Evolutionary conservation across 2,888 invertebrate species (phyloP).

Genomic region (Phaedon cochleariae): DNA sequence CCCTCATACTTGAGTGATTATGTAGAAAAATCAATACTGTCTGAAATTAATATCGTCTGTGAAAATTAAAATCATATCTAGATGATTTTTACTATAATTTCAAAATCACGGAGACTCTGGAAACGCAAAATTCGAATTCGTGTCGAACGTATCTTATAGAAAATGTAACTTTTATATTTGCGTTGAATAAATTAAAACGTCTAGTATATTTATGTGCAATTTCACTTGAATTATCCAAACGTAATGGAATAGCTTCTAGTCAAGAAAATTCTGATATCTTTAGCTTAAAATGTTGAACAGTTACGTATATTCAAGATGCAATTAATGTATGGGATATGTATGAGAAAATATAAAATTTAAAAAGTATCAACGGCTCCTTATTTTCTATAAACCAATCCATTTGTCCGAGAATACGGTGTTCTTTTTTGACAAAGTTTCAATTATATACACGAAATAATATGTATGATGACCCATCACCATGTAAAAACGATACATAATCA

Average conservation of each 20-base stretch:
- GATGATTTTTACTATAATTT: too few relatives aligned
- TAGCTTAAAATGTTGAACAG: slow-evolving; percentile 62
- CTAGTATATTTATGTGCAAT: slow-evolving; percentile 56
- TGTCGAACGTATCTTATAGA: slow-evolving; percentile 39
- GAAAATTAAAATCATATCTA: too few relatives aligned
- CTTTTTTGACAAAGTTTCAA: too few relatives aligned
- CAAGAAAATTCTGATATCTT: slow-evolving; percentile 55
- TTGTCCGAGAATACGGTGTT: background rate
- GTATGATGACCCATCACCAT: too few relatives aligned
- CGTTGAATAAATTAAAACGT: slow-evolving; percentile 48
- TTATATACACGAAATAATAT: too few relatives aligned
- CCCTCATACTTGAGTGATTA: too few relatives aligned
- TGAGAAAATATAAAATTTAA: slow-evolving; percentile 57
- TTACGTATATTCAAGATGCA: slow-evolving; percentile 62
- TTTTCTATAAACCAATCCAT: background rate
- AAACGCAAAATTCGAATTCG: slow-evolving; percentile 47
- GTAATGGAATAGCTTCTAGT: slow-evolving; percentile 56
- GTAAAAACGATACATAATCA: too few relatives aligned
- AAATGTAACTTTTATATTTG: slow-evolving; percentile 53
- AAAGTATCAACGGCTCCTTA: slow-evolving; percentile 15
- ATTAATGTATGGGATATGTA: slow-evolving; percentile 66
- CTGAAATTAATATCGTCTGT: too few relatives aligned
- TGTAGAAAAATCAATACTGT: too few relatives aligned
- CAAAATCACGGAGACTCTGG: too few relatives aligned
- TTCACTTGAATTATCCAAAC: slow-evolving; percentile 51